Evolutionary conservation across 2,113 vertebrate species (phyloP).

Genomic region (Dolichallabes microphthalmus): DNA sequence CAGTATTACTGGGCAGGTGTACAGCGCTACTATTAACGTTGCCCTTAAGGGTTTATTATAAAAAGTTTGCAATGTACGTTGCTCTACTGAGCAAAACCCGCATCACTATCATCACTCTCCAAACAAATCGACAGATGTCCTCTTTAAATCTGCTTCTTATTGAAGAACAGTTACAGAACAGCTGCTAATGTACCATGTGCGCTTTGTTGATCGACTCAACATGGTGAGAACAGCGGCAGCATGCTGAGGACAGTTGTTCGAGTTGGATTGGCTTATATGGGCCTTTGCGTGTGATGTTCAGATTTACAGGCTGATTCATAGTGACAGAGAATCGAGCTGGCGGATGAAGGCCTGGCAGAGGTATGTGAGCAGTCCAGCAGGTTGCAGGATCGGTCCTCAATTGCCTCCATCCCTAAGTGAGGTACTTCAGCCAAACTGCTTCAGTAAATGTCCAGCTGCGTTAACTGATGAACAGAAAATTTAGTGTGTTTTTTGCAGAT

Average conservation of each 20-base stretch:
- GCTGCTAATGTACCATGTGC: not conserved
- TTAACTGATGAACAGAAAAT: slow-evolving; percentile 65
- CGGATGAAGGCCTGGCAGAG: not conserved
- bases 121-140: not conserved
- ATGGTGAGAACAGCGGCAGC: slow-evolving; percentile 45
- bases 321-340: slow-evolving; percentile 15
- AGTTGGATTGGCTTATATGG: not conserved
- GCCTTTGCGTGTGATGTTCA: not conserved
- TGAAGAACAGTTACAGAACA: slow-evolving; percentile 4
- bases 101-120: slow-evolving; percentile 26
- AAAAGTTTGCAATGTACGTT: not conserved
- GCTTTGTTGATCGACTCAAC: slow-evolving; percentile 51
- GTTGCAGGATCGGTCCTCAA: slow-evolving; percentile 32
- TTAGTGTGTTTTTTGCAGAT: slow-evolving; percentile 48
- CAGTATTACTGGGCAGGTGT: not conserved
- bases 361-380: slow-evolving; percentile 30
- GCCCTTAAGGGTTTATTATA: not conserved
- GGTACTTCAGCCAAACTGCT: slow-evolving; percentile 54
- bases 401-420: slow-evolving; percentile 49
- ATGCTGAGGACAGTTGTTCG: not conserved
- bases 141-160: slow-evolving; percentile 9
- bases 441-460: slow-evolving; percentile 65
- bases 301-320: slow-evolving; percentile 18
- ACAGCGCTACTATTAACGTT: not conserved
- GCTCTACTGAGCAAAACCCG: not conserved